Evolutionary conservation across 1,140 invertebrate species (phyloP), one percentile per base, ranked within the genome.

Genomic region (Drosophila miranda): DNA sequence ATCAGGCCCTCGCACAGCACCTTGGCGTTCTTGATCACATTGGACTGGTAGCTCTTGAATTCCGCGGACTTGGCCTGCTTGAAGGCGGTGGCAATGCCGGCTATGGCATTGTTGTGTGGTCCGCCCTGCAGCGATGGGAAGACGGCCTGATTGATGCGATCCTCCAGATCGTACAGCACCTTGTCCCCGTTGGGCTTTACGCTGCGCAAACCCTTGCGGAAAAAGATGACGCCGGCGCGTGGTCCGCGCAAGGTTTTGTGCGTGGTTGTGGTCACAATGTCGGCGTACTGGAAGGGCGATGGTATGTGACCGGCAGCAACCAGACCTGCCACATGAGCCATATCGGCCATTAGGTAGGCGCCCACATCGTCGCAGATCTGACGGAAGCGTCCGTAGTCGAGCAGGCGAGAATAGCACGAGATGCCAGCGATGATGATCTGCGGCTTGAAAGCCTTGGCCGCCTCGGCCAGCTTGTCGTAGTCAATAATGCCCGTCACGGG

Each of bases 171-270:
- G 80, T 98, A 99, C 93, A 95, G 92, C 11, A 96, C 92, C 74
- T 95, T 94, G 11, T 96, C 94, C 0, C 97, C 97, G 83, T 95
- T 95, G 59, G 96, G 93, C 63, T 94, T 94, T 2, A 95, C 92
- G 34, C 93, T 92, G 74, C 93, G 93, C 1, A 97, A 93, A 3
- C 97, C 97, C 92, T 97, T 98, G 44, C 96, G 94, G 92, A 92
- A 98, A 92, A 98, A 98, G 64, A 98, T 97, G 28, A 98, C 93
- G 3, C 96, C 97, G 49, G 97, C 96, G 41, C 97, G 94, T 1
- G 98, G 97, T 0, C 98, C 98, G 75, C 98, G 93, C 16, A 99
- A 92, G 6, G 97, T 98, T 90, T 99, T 99, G 92, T 99, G 98
- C 0, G 98, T 99, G 0, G 98, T 99, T 2, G 98, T 98, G 0